A percentile compares a stretch with the other conserved stretches of the same genome.
These are phyloP conservation scores for Eudyptes chrysolophus DNA, from an alignment of 2,113 vertebrate species.

Conservation along the genomic window DNA sequence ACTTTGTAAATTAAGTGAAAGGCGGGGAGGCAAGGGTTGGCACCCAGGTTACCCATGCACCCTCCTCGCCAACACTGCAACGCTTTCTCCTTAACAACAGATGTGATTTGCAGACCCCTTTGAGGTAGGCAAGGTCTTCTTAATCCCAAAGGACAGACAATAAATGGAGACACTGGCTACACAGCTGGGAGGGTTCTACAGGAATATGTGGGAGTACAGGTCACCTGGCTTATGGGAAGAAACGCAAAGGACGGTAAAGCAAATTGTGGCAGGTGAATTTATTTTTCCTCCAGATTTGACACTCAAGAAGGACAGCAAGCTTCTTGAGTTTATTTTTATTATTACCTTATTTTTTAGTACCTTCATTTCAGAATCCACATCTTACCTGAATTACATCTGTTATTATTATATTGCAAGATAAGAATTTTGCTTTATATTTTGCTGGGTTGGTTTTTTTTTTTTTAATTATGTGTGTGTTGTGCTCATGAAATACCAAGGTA, in stretches of 20 bases:
- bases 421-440: background rate
- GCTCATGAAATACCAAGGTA: background rate
- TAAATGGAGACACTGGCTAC: background rate
- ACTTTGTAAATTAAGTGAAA: background rate
- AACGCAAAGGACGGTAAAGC: background rate
- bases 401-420: background rate
- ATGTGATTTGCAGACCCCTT: background rate
- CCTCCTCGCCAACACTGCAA: background rate
- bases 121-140: background rate
- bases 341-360: background rate
- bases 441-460: background rate
- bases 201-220: too few species aligned
- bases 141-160: background rate
- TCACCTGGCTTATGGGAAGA: background rate
- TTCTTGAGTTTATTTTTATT: background rate
- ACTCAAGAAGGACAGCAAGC: background rate
- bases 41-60: rapidly evolving
- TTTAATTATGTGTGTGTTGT: background rate
- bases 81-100: background rate
- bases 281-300: background rate
- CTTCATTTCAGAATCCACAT: background rate
- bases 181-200: background rate
- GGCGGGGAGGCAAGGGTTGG: background rate
- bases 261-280: background rate
- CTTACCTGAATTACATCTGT: background rate